Base-by-base conservation (phyloP, 2,113 vertebrate species). In the Corydoras sp. region DNA sequence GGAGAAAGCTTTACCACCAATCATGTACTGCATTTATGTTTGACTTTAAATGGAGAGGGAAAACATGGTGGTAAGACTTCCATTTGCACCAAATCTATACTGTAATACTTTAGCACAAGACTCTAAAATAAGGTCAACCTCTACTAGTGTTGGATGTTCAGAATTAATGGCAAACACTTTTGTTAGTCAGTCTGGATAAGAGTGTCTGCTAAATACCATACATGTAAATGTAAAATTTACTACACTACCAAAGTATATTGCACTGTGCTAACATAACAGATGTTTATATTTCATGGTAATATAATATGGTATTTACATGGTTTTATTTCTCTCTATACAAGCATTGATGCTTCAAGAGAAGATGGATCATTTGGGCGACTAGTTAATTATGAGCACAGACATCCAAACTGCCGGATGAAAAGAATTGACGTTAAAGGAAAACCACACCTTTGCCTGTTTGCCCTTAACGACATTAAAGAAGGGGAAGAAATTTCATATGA, bases 11-110 rank as follows among this genome's bases (percentile, higher is more conserved):
- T 50, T 76, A 78, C 58, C 62, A 82, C 11, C 3, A 51, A 29
- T 60, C 63, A 48, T 75, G 69, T 65, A 55, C 72, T 73, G 76
- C 53, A 24, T 82, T 78, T 75, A 61, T 78, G 49, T 80, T 82
- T 77, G 62, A 12, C 9, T 79, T 79, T 15, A 78, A 75, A 58
- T 79, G 77, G 73, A 65, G 31, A 65, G 63, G 70, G 30, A 81
- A 79, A 74, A 65, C 59, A 69, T 80, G 63, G 73, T 74, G 76
- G 76, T 81, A 76, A 78, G 70, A 65, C 4, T 14, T 72, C 51
- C 51, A 65, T 53, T 13, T 65, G 54, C 32, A 58, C 31, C 10
- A 48, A 43, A 48, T 4, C 51, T 71, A 48, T 63, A 43, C 11
- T 55, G 11, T 71, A 35, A 35, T 35, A 35, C 32, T 35, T 35